Evolutionary conservation across 2,113 vertebrate species (phyloP).

Genomic region (Vicugna pacos): DNA sequence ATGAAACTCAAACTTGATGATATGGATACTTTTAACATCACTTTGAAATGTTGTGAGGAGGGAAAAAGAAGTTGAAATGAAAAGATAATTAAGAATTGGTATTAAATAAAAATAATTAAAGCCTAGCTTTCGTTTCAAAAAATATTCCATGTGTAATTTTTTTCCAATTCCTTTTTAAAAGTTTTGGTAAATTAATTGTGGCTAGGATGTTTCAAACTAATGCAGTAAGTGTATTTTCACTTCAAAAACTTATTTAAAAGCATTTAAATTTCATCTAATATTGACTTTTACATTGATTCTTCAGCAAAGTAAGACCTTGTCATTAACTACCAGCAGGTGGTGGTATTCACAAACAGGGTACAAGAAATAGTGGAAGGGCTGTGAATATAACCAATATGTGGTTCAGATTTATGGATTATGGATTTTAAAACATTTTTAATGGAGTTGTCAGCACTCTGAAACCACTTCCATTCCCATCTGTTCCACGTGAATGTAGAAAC

Average conservation of each 20-base stretch:
- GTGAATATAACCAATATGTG: conserved; percentile 53
- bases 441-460: conserved; percentile 74
- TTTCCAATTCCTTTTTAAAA: conserved; percentile 33
- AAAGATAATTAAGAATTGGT: not conserved
- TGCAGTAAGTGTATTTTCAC: not conserved
- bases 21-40: not conserved
- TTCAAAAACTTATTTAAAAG: conserved; percentile 55
- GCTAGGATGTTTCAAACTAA: not conserved
- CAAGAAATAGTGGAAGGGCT: conserved; percentile 25
- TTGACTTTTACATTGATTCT: conserved; percentile 18
- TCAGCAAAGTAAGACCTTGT: not conserved
- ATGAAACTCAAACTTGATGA: conserved; percentile 32
- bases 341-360: conserved; percentile 70
- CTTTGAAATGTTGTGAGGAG: conserved; percentile 12
- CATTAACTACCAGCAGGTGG: conserved; percentile 80
- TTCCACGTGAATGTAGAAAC: conserved; percentile 57
- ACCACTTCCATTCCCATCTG: conserved; percentile 69
- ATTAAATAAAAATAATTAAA: conserved; percentile 4
- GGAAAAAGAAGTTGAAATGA: not conserved
- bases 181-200: conserved; percentile 52
- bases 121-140: conserved; percentile 51
- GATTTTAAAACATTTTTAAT: conserved; percentile 64
- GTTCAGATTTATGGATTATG: conserved; percentile 74
- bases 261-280: conserved; percentile 63
- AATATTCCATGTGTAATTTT: not conserved